Base-by-base conservation (phyloP, 2,888 invertebrate species). In the Antitype chi region DNA sequence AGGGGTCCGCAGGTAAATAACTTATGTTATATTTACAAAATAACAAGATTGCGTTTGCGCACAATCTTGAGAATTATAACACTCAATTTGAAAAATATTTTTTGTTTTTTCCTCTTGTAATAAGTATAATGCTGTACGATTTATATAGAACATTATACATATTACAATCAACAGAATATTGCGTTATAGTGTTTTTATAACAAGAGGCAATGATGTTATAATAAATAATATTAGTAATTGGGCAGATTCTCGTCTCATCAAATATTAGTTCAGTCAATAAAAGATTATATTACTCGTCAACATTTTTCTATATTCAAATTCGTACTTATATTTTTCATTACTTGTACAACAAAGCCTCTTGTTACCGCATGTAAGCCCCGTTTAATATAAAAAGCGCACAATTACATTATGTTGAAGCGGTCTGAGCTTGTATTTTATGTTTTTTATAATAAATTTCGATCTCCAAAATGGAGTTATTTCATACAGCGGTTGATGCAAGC, bases 321-420 rank as follows among this genome's bases (percentile, higher is more conserved):
- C 8, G 4, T 49, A 23, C 47, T 23, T 64, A 17, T 63, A 53
- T 17, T 32, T n/a, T 53, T 47, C 0, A 20, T 68, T 60, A 28
- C 62, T 32, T 59, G 63, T 43, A 76, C 53, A 28, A 59, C 52
- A 84, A 57, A 67, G 76, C 80, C 84, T 80, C 82, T 67, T 78
- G 74, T 81, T 76, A 73, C 70, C 66, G 60, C 62, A 47, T 80
- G 47, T 82, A 82, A 83, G 82, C 81, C 80, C 77, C 11, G 69
- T 82, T 78, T 84, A 89, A 84, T 87, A 85, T 88, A 91, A 88
- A 89, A 91, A 91, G 92, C 92, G 89, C 86, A 82, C 83, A 85
- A 81, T 86, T 55, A 86, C 80, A 88, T 87, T 82, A 81, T 84
- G 75, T 84, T 87, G 74, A 93, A 92, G 92, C 93, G 85, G 76